Evolutionary conservation across 2,888 invertebrate genomes (phyloP), one percentile per base, ranked within the genome.

Genomic region (Rhogogaster chlorosoma): DNA sequence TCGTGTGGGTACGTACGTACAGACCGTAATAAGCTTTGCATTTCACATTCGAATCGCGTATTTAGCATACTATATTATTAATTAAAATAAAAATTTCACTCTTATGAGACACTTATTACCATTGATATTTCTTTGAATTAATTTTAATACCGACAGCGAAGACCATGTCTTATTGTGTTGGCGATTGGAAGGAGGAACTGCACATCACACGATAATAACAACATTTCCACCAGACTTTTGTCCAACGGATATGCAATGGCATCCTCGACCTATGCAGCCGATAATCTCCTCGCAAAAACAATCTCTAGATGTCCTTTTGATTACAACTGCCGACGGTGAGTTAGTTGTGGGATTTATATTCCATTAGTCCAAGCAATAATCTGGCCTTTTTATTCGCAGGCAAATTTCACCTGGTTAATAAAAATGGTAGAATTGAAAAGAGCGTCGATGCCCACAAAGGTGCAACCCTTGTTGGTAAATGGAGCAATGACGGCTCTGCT

Each of bases 401-500:
- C 64, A 97, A 97, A 93, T 98, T 98, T 92, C 96, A 98, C 91
- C 96, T 99, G 85, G 95, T 99, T 26, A 98, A 97, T 90, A 97
- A 97, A 91, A 97, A 96, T 89, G 99, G 99, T 0, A 95, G 99
- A 42, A 96, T 99, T 85, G 99, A 99, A 93, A 98, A 99, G 92
- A 97, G 96, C 87, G 97, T 99, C 0, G 97, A 97, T 67, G 99
- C 98, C 26, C 99, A 99, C 92, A 96, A 97, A 92, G 96, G 98
- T 1, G 99, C 99, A 15, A 97, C 98, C 85, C 95, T 99, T 32
- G 95, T 96, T 80, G 98, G 98, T 0, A 96, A 97, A 90, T 99
- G 99, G 99, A 98, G 98, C 93, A 97, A 97, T 84, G 99, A 99
- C 94, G 99, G 99, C 3, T 97, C 98, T 42, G 98, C 99, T n/a